Evolutionary conservation across 2,888 invertebrate species (phyloP).

Genomic region (Tortricodes alternella): DNA sequence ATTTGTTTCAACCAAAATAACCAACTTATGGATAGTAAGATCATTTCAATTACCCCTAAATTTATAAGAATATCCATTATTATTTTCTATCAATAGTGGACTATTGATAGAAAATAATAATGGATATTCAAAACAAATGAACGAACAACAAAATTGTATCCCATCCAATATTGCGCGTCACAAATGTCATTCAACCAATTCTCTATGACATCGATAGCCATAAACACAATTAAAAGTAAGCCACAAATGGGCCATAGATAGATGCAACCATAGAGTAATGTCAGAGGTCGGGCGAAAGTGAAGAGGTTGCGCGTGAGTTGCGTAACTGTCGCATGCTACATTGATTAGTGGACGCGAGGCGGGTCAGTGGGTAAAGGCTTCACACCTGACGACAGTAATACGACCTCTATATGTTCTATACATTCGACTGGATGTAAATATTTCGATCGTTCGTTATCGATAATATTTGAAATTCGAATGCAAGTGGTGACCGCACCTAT

Average conservation of each 20-base stretch:
- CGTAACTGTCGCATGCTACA: constrained; percentile 42
- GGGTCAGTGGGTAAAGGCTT: constrained; percentile 51
- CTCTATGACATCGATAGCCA: not conserved
- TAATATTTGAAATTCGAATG: too few relatives aligned
- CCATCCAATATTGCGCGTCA: not conserved
- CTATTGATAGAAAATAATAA: too few relatives aligned
- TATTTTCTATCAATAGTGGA: too few relatives aligned
- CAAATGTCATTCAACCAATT: constrained; percentile 2
- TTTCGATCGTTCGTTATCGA: too few relatives aligned
- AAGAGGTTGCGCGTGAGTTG: constrained; percentile 45
- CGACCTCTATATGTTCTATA: not conserved
- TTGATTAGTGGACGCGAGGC: constrained; percentile 44
- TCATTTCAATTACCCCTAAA: too few relatives aligned
- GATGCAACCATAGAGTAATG: constrained; percentile 45
- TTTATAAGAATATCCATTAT: too few relatives aligned
- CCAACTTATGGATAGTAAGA: too few relatives aligned
- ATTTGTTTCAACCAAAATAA: too few relatives aligned
- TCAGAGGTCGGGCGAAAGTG: constrained; percentile 55
- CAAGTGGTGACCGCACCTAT: too few relatives aligned
- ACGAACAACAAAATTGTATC: not conserved
- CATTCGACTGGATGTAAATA: not conserved
- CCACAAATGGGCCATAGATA: constrained; percentile 23
- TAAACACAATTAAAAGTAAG: constrained; percentile 28
- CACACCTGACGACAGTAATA: constrained; percentile 10
- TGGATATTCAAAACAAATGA: too few relatives aligned